These are phyloP conservation scores for Caenorhabditis brenneri DNA, from an alignment of 1,140 invertebrate species.

Conservation along the genomic window DNA sequence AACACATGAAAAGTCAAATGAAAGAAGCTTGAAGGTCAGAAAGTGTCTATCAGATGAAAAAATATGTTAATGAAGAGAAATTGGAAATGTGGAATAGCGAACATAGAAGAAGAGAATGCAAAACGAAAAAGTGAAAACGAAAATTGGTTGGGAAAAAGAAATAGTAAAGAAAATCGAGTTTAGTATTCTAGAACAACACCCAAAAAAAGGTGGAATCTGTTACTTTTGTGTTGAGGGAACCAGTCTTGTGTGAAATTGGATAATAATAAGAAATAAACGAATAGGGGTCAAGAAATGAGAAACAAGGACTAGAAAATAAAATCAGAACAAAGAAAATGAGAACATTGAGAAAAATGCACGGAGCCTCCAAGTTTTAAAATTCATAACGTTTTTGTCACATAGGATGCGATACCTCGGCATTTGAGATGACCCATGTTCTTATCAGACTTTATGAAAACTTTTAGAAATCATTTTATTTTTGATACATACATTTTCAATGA, in stretches of 20 bases:
- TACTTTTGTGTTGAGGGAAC: constrained; percentile 19
- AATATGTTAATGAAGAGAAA: constrained; percentile 12
- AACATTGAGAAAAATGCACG: neutral
- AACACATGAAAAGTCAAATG: neutral
- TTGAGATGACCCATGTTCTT: no score
- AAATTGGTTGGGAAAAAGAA: neutral
- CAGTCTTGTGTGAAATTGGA: constrained; percentile 23
- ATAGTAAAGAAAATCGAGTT: constrained; percentile 1
- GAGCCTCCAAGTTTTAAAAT: no score
- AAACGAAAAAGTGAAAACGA: constrained; percentile 14
- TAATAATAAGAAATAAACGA: constrained; percentile 1
- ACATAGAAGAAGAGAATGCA: neutral
- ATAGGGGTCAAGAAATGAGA: neutral
- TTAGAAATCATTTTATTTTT: no score
- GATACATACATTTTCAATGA: no score
- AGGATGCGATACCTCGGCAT: no score
- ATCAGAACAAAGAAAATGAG: neutral
- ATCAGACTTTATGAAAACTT: no score
- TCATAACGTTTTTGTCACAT: no score
- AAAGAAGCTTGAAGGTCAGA: neutral
- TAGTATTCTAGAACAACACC: constrained; percentile 13
- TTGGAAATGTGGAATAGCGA: neutral
- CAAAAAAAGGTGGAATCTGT: constrained; percentile 14
- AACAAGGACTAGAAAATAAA: neutral
- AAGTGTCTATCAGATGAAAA: neutral